A percentile compares a stretch with the other conserved stretches of the same genome.
Conservation (phyloP, 1,140 invertebrate genomes). For the Subanguina moxae region DNA sequence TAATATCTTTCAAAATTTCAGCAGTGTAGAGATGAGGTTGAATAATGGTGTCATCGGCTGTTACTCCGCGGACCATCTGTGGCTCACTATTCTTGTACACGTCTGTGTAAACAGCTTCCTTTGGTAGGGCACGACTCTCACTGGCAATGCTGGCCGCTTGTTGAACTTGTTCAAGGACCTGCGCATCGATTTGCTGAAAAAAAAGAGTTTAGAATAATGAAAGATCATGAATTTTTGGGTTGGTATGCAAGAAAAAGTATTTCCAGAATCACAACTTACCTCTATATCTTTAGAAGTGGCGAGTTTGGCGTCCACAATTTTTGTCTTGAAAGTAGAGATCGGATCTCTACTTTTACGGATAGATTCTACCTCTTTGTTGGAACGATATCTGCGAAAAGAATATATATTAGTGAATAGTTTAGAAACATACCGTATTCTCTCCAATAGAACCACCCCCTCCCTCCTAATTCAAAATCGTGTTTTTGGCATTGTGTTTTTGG, state of each 20-base stretch:
- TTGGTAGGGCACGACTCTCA: background rate
- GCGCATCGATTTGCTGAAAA: slow-evolving; percentile 3
- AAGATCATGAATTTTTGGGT: background rate
- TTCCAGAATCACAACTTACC: background rate
- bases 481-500: no score
- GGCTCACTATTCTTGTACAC: background rate
- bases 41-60: background rate
- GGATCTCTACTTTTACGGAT: slow-evolving; percentile 79
- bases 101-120: background rate
- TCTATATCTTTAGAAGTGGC: background rate
- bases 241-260: background rate
- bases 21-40: background rate
- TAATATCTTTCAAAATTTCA: background rate
- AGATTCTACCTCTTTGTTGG: slow-evolving; percentile 82
- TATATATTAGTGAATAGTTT: slow-evolving; percentile 62
- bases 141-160: background rate
- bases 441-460: no score
- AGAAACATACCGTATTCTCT: background rate
- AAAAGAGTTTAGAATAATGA: background rate
- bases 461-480: no score
- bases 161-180: background rate
- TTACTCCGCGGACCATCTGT: background rate
- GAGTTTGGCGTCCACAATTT: slow-evolving; percentile 63
- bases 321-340: slow-evolving; percentile 75
- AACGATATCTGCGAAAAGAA: slow-evolving; percentile 63